Conservation (phyloP, 1,140 invertebrate genomes). For the Cepaea nemoralis region DNA sequence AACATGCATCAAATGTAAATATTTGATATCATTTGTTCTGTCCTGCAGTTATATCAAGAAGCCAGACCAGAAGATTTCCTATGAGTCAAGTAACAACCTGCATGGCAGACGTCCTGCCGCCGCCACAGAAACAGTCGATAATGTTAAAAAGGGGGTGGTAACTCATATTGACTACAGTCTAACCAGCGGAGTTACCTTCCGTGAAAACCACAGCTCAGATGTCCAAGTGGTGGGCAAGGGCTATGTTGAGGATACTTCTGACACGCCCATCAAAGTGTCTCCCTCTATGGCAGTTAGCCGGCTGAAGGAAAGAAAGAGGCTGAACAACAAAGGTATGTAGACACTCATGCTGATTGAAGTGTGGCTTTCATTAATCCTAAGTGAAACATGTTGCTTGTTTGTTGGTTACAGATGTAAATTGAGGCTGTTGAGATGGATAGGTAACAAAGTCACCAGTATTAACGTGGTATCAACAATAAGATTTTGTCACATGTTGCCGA, state of each 20-base stretch:
- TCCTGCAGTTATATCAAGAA: conserved; percentile 9
- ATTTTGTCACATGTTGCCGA: too few species aligned
- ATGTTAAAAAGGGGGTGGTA: conserved; percentile 42
- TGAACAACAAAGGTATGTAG: conserved; percentile 54
- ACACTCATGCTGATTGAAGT: too few species aligned
- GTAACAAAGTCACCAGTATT: too few species aligned
- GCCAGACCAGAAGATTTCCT: background rate
- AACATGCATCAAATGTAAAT: too few species aligned
- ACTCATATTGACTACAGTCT: conserved; percentile 66
- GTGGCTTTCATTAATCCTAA: too few species aligned
- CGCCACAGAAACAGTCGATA: conserved; percentile 37
- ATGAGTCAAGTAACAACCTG: conserved; percentile 7
- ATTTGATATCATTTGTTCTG: too few species aligned
- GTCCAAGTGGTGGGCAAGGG: conserved; percentile 69
- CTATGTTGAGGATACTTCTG: conserved; percentile 62
- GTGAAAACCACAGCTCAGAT: conserved; percentile 66
- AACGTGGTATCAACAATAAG: too few species aligned
- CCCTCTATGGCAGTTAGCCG: conserved; percentile 7
- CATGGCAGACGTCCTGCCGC: background rate
- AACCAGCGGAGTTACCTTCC: conserved; percentile 67
- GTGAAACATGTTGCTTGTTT: too few species aligned
- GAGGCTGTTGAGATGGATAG: too few species aligned
- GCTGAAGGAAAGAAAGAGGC: conserved; percentile 46
- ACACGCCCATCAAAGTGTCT: background rate
- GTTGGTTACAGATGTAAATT: too few species aligned